Conservation (phyloP, 2,113 vertebrate species). For the Sebastes fasciatus region DNA sequence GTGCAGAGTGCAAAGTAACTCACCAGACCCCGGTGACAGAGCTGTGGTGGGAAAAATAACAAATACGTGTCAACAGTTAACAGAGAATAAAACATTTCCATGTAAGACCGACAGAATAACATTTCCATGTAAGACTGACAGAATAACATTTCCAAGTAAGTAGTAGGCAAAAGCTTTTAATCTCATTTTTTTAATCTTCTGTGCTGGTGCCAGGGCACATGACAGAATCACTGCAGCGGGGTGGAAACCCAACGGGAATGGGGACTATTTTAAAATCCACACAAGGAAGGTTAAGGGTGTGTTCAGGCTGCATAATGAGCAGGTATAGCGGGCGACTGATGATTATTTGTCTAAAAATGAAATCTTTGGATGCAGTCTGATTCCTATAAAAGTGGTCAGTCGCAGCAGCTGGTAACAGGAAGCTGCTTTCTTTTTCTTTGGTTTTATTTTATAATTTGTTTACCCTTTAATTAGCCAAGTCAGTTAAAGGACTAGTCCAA, state of each 20-base stretch:
- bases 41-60: conserved; percentile 75
- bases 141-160: conserved; percentile 7
- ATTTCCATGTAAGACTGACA: background rate
- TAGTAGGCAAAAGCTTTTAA: background rate
- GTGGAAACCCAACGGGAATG: background rate
- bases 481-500: background rate
- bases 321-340: background rate
- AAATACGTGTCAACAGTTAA: conserved; percentile 48
- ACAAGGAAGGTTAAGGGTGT: background rate
- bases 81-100: conserved; percentile 19
- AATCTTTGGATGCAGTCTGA: background rate
- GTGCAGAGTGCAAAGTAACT: conserved; percentile 71
- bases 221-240: background rate
- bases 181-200: conserved; percentile 10
- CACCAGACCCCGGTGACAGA: conserved; percentile 92
- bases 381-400: background rate
- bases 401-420: background rate
- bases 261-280: background rate
- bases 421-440: background rate
- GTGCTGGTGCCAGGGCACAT: background rate
- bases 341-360: background rate
- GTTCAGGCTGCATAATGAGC: background rate
- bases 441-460: background rate
- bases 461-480: background rate
- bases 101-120: background rate